A percentile compares a stretch with the other conserved stretches of the same genome.
phyloP scores from a whole-genome alignment of 2,113 vertebrate species.

The Nothocercus julius region DNA sequence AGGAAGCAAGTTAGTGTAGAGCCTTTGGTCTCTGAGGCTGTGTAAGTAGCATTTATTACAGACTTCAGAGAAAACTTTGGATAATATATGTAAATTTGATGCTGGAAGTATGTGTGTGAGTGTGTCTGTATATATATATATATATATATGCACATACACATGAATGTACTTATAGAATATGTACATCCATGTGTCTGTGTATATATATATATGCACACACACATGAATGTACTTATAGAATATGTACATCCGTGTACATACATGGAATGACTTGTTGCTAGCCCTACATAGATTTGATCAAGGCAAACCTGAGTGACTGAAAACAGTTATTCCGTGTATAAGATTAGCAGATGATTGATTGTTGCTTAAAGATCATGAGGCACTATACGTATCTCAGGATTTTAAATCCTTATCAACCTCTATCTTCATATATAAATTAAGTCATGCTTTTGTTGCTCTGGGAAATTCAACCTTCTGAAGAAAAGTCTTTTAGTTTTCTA shows the following conservation, averaged over 20 bases:
- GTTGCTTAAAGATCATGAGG: not conserved
- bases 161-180: not conserved
- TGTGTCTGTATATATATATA: not conserved
- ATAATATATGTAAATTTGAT: not conserved
- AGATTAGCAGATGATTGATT: not conserved
- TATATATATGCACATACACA: too few species aligned
- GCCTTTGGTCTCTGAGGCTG: not conserved
- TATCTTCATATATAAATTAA: not conserved
- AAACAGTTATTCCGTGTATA: not conserved
- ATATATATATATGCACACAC: too few species aligned
- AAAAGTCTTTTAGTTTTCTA: not conserved
- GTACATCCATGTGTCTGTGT: too few species aligned
- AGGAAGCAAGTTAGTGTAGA: not conserved
- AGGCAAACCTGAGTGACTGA: not conserved
- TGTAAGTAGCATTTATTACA: rapidly evolving
- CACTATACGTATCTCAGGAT: not conserved
- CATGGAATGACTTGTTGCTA: not conserved
- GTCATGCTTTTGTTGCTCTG: not conserved
- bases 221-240: not conserved
- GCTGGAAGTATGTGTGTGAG: not conserved
- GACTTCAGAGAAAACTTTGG: not conserved
- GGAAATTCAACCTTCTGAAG: conserved; percentile 29
- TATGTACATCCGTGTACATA: too few species aligned
- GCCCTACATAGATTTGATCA: not conserved
- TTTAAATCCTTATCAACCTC: not conserved